Percentiles rank a stretch among this genome's conserved stretches.
Conservation (phyloP, 2,888 invertebrate genomes). For the Cryptocephalus moraei region DNA sequence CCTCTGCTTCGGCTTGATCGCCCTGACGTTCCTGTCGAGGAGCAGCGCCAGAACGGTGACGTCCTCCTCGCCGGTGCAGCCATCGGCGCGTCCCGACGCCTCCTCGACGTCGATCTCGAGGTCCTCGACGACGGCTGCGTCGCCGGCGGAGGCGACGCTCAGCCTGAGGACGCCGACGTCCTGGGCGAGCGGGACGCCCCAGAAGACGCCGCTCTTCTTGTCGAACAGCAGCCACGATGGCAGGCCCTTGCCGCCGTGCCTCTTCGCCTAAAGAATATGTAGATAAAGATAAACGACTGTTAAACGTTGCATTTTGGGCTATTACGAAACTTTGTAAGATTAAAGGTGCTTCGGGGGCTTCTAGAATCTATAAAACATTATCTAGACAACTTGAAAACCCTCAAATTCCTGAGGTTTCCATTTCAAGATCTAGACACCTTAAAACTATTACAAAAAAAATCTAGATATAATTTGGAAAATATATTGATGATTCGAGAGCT, state of each 20-base stretch:
- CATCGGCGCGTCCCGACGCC: conserved; percentile 17
- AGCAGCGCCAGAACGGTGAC: conserved; percentile 51
- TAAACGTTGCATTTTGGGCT: too few species aligned
- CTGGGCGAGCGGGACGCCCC: conserved; percentile 59
- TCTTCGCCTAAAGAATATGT: conserved; percentile 34
- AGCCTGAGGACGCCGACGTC: conserved; percentile 60
- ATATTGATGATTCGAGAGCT: too few species aligned
- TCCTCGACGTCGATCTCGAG: conserved; percentile 45
- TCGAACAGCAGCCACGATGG: conserved; percentile 67
- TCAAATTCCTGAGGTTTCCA: too few species aligned
- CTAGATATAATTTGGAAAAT: too few species aligned
- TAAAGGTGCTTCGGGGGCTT: too few species aligned
- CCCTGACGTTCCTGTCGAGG: conserved; percentile 54
- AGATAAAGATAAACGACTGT: not conserved
- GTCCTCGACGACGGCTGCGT: conserved; percentile 47
- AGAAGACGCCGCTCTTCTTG: conserved; percentile 55
- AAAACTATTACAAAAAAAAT: too few species aligned
- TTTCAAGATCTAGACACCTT: too few species aligned
- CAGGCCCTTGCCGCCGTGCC: conserved; percentile 34
- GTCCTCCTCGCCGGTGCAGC: conserved; percentile 30
- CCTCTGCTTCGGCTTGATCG: conserved; percentile 52
- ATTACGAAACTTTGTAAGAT: too few species aligned
- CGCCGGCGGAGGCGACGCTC: conserved; percentile 45
- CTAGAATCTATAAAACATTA: too few species aligned
- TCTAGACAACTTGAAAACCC: too few species aligned